phyloP scores from a whole-genome alignment of 1,140 invertebrate species.

The Cephus cinctus region DNA sequence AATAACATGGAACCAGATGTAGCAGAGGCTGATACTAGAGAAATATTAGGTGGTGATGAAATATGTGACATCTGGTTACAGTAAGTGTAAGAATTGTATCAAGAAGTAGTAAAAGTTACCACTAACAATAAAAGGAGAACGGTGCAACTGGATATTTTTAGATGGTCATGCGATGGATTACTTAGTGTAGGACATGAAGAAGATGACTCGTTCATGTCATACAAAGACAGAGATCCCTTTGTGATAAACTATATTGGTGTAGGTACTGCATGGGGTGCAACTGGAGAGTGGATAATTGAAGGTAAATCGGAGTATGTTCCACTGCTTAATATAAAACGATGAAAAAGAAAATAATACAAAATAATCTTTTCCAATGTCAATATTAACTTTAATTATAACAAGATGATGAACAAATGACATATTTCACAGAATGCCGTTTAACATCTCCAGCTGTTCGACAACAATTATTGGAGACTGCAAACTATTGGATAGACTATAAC shows the following conservation, averaged over 20 bases:
- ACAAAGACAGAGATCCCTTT: conserved; percentile 38
- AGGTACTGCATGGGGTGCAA: conserved; percentile 39
- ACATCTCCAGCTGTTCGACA: conserved; percentile 32
- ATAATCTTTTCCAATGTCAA: background rate
- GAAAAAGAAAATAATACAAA: background rate
- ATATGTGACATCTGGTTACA: conserved; percentile 35
- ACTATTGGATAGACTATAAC: conserved; percentile 39
- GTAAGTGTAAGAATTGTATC: conserved; percentile 19
- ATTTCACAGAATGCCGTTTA: conserved; percentile 22
- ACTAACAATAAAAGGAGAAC: background rate
- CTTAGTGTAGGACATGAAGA: conserved; percentile 28
- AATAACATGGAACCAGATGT: conserved; percentile 28
- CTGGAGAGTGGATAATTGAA: conserved; percentile 36
- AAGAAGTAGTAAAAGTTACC: conserved; percentile 2
- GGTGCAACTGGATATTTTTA: conserved; percentile 12
- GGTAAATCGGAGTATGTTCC: conserved; percentile 20
- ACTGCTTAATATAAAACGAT: background rate
- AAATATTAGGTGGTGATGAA: conserved; percentile 31
- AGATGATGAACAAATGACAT: background rate
- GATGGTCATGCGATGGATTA: conserved; percentile 37
- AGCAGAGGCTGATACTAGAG: conserved; percentile 31
- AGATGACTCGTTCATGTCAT: conserved; percentile 29
- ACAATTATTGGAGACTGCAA: conserved; percentile 31
- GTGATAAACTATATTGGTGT: conserved; percentile 42
- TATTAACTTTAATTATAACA: conserved; percentile 2